Evolutionary conservation across 2,113 vertebrate species (phyloP), one percentile per base, ranked within the genome.

Genomic region (Terrapene triunguis): DNA sequence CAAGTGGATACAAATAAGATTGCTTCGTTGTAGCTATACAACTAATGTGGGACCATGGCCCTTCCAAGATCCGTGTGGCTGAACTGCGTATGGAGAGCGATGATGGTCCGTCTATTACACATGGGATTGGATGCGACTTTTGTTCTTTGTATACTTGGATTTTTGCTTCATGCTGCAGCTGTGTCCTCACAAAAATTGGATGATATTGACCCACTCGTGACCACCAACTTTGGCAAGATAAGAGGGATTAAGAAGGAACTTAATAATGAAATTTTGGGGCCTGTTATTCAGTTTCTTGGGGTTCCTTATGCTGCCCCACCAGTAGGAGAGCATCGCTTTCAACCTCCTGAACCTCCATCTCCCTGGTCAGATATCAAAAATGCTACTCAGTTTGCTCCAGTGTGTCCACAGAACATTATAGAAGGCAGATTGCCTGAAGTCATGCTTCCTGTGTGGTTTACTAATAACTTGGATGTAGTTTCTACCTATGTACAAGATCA

Each of bases 361-460:
- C 96, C 99, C 4, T 99, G 99, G 99, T 98, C 99, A 21, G 99
- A 99, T 89, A 97, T 99, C 95, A 99, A 98, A 97, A 99, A 99
- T 47, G 98, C 99, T 81, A 99, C 99, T 10, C 99, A 99, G 89
- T 99, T 99, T 97, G 99, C 98, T 93, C 99, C 99, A 2, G 99
- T 99, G 51, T 99, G 99, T 97, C 99, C 99, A 57, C 99, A 99
- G 98, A 99, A 99, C 98, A 99, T 99, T 95, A 98, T 99, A 89
- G 99, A 99, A 94, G 99, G 99, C 96, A 99, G 99, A 84, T 95
- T 99, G 95, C 99, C 99, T 2, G 99, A 99, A 97, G 99, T 99
- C 96, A 99, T 99, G 99, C 99, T 99, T 97, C 99, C 99, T 0
- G 99, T 99, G 93, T 99, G 99, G 99, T 99, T 99, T 98, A 99